Base-by-base conservation (phyloP, 2,797 vertebrate genomes). In the Propithecus deckenii region DNA sequence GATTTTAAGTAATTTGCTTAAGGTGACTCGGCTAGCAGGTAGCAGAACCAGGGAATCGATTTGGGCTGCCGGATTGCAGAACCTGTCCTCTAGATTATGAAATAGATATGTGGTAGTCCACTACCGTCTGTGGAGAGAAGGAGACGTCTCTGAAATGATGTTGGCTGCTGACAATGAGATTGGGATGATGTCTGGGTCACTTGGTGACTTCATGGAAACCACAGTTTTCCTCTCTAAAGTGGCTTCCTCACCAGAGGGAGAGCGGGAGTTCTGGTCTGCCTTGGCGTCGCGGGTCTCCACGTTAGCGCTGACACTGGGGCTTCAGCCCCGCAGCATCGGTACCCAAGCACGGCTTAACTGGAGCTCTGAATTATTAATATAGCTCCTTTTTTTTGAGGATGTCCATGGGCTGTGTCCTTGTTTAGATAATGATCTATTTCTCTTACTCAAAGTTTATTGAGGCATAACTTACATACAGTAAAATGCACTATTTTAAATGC, bases 321-420 rank as follows among this genome's bases (percentile, higher is more conserved):
- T 32, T 92, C 4, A 61, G 20, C 11, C 15, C n/a, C n/a, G 17
- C 1, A 13, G 74, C 3, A 4, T 7, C 2, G 0, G 14, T 1
- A 8, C 28, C n/a, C 52, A 22, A 5, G 41, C 7, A 5, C 2
- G 11, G 23, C 18, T 32, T 28, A 18, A 43, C 59, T 32, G 8
- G 25, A 23, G 10, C 7, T 65, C 43, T 41, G 38, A 15, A 22
- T 32, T 52, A 13, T 25, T 32, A n/a, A 38, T 0, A 12, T 0
- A 25, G 48, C 69, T 25, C 25, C 35, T 1, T 25, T 38, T 46
- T 1, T 57, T 11, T 11, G 1, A 46, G 59, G 13, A 5, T 20
- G 59, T 20, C 17, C 52, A 2, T 10, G 4, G 43, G 50, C 35
- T 5, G 4, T 0, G 10, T 2, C 9, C 7, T 30, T 13, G 50